phyloP scores from a whole-genome alignment of 2,113 vertebrate species.

The Lasiurus borealis region DNA sequence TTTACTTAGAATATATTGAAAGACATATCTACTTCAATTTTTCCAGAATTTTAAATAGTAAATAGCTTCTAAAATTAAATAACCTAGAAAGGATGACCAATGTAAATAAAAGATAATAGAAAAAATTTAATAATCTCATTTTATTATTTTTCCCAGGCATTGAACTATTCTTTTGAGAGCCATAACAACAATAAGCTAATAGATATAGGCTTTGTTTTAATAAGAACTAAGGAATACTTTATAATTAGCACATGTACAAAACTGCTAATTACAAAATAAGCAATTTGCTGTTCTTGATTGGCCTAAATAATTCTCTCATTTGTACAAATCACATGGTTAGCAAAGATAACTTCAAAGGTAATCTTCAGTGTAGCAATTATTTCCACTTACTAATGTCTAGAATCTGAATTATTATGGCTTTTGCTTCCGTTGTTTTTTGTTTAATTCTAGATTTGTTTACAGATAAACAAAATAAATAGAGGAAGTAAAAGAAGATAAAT shows the following conservation, averaged over 20 bases:
- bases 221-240: constrained; percentile 6
- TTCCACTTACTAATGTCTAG: neutral
- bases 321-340: neutral
- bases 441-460: neutral
- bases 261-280: neutral
- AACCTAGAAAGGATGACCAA: neutral
- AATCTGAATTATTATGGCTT: neutral
- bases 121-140: neutral
- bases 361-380: neutral
- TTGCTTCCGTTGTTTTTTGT: neutral
- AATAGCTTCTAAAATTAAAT: neutral
- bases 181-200: neutral
- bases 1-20: neutral
- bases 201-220: neutral
- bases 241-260: neutral
- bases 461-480: neutral
- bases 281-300: neutral
- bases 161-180: neutral
- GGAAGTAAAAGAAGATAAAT: neutral
- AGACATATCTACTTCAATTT: neutral
- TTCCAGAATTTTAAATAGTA: neutral
- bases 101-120: neutral
- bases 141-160: neutral
- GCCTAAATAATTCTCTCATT: constrained; percentile 15
- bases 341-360: constrained; percentile 18